Evolutionary conservation across 2,888 invertebrate genomes (phyloP), one percentile per base, ranked within the genome.

Genomic region (Limnephilus auricula): DNA sequence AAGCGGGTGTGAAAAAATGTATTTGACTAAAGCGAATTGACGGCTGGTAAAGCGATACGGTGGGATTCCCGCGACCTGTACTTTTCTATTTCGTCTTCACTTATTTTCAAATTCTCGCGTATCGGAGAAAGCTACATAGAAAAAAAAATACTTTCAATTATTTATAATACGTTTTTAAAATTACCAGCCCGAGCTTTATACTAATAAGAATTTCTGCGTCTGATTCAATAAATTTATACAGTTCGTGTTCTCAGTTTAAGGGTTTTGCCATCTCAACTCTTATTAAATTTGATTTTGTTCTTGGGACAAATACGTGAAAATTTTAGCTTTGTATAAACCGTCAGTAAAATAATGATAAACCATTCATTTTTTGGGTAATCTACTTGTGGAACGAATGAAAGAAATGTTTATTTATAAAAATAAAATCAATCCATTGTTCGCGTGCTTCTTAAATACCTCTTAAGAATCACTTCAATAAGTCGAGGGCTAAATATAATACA

Each of bases 1-100:
- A 82, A 80, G 50, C 65, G 87, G 82, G 65, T 87, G 50, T 78
- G 87, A 88, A 90, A 90, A 90, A 90, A 90, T 90, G 50, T 90
- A 86, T 86, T 87, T 80, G 87, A 79, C 89, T 89, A 45, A 80
- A 87, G 86, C 12, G 65, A 86, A 90, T 86, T 85, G 90, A 79
- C 86, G 86, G 84, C 30, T 40, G 79, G 86, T 90, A 90, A 90
- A 37, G 90, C 90, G 90, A 90, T 90, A 90, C 86, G 85, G 86
- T 45, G 86, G 78, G 88, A 80, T 34, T 90, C 65, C n/a, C 4
- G 9, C 84, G n/a, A n/a, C 37, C 84, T 84, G 84, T 37, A 10
- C 84, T n/a, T 31, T 65, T 65, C 65, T 65, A 25, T 25, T 25
- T 65, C 9, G 9, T n/a, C 65, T n/a, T 65, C 65, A 65, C 5